Conservation (phyloP, 2,113 vertebrate genomes). For the Furnarius figulus region DNA sequence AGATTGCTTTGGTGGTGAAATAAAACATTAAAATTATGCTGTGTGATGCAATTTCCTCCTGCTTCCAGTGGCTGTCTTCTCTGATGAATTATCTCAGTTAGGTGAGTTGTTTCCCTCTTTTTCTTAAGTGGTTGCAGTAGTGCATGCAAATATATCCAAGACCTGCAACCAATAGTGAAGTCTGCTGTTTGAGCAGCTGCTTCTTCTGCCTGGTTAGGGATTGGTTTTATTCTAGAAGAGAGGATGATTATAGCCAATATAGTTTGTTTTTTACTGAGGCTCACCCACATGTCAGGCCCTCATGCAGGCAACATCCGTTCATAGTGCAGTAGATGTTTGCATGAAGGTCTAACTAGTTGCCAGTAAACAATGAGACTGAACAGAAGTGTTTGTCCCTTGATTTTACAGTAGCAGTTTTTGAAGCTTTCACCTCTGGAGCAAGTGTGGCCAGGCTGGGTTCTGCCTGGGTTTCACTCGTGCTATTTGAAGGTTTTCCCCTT, state of each 20-base stretch:
- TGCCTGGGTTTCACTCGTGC: neutral
- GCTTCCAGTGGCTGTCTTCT: neutral
- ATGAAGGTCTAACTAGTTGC: neutral
- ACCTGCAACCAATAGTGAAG: neutral
- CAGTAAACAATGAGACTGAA: neutral
- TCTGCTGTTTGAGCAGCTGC: neutral
- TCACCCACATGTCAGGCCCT: neutral
- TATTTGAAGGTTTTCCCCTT: neutral
- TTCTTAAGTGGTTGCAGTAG: neutral
- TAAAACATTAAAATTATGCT: neutral
- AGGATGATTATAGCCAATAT: accelerated
- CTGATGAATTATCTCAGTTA: neutral
- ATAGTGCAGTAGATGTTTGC: neutral
- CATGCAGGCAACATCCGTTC: neutral
- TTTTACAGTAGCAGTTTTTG: neutral
- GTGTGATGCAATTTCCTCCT: neutral
- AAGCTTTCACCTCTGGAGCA: neutral
- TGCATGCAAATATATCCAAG: neutral
- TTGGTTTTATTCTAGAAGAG: neutral
- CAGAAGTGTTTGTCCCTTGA: neutral
- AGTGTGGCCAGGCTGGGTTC: neutral
- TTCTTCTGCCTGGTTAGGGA: neutral
- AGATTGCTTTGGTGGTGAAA: neutral
- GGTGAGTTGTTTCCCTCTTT: neutral
- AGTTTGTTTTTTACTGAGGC: neutral